phyloP scores from a whole-genome alignment of 2,113 vertebrate genomes.

The Lepus americanus region DNA sequence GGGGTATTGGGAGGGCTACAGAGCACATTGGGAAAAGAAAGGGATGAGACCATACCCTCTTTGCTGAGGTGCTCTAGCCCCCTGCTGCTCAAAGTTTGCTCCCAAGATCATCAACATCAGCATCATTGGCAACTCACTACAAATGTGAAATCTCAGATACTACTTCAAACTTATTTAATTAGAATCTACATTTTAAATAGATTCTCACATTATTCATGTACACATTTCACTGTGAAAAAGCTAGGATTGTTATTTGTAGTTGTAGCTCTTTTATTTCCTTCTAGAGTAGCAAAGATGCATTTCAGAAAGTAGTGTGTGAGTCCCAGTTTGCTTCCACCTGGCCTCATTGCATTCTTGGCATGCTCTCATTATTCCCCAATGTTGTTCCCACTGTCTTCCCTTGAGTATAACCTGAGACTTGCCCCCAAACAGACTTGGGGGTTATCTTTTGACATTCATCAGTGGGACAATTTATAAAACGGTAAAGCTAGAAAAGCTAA shows the following conservation, averaged over 20 bases:
- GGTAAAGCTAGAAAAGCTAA: neutral
- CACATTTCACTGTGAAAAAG: neutral
- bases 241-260: neutral
- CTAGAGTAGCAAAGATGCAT: neutral
- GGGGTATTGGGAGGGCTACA: neutral
- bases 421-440: neutral
- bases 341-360: neutral
- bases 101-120: neutral
- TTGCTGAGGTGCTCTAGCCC: neutral
- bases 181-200: neutral
- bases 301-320: neutral
- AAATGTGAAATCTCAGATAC: neutral
- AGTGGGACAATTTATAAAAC: neutral
- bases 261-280: neutral
- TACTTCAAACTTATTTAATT: neutral
- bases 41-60: neutral
- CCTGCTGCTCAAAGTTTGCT: neutral
- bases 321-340: neutral
- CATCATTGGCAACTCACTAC: neutral
- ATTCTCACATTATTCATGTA: constrained; percentile 1
- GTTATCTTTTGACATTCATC: neutral
- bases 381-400: neutral
- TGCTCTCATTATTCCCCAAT: neutral
- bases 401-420: neutral
- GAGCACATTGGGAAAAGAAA: neutral